Conservation (phyloP, 2,113 vertebrate genomes). For the Anas platyrhynchos region DNA sequence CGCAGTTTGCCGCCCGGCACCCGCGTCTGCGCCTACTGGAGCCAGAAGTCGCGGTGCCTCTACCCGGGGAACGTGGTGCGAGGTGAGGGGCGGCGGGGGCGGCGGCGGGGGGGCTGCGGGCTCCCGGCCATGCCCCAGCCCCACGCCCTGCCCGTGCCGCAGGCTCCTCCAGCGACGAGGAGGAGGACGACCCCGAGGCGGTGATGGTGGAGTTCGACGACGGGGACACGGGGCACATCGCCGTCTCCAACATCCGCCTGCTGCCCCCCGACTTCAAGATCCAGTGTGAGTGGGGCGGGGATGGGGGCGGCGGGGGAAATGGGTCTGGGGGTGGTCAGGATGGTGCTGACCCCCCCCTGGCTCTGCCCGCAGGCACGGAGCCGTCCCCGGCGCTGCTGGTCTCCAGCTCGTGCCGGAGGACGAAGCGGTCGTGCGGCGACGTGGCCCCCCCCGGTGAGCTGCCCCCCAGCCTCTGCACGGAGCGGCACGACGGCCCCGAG, state of each 20-base stretch:
- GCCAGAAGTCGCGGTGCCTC: conserved; percentile 92
- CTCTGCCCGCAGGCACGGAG: conserved; percentile 79
- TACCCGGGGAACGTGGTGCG: conserved; percentile 91
- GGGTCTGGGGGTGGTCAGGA: fast-evolving
- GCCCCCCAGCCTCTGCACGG: conserved; percentile 69
- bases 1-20: conserved; percentile 83
- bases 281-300: conserved; percentile 80
- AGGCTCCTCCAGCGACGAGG: conserved; percentile 79
- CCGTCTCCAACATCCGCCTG: conserved; percentile 90
- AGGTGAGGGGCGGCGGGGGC: conserved; percentile 75
- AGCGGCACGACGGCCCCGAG: conserved; percentile 74
- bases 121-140: not conserved
- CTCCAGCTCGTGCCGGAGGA: conserved; percentile 75
- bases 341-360: fast-evolving
- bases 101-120: fast-evolving
- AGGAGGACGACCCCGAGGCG: conserved; percentile 84
- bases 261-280: conserved; percentile 95
- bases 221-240: conserved; percentile 92
- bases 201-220: conserved; percentile 97
- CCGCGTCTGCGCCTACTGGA: conserved; percentile 95
- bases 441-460: conserved; percentile 73
- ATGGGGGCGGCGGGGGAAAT: fast-evolving
- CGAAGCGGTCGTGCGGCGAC: conserved; percentile 76
- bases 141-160: fast-evolving
- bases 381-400: conserved; percentile 83